Conservation (phyloP, 2,113 vertebrate genomes). For the Barnardius zonarius region DNA sequence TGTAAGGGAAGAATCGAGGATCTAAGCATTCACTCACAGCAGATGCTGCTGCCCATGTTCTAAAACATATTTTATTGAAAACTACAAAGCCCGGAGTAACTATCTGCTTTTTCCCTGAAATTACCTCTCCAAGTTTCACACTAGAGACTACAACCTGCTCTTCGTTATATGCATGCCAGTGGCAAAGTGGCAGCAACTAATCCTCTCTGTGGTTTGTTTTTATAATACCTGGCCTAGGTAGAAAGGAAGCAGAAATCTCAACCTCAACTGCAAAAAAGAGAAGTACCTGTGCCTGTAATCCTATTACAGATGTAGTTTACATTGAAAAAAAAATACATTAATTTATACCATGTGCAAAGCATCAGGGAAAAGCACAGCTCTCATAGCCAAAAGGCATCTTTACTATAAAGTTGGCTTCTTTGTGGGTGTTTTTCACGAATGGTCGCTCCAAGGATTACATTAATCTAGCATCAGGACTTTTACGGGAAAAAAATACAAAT, state of each 20-base stretch:
- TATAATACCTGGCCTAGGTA: neutral
- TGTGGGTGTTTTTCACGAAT: constrained; percentile 66
- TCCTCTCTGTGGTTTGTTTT: neutral
- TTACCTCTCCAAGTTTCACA: neutral
- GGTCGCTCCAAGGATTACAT: constrained; percentile 71
- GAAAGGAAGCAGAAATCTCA: neutral
- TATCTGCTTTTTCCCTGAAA: neutral
- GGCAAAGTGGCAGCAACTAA: neutral
- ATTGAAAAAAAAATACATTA: neutral
- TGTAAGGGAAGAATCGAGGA: neutral
- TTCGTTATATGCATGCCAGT: neutral
- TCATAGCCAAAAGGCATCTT: constrained; percentile 67
- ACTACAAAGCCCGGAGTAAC: neutral
- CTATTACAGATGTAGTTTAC: neutral
- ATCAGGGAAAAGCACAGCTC: constrained; percentile 46
- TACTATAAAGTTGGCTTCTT: constrained; percentile 47
- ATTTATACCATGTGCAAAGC: constrained; percentile 52
- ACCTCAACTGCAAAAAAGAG: neutral
- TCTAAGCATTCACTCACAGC: neutral
- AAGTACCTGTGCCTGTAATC: constrained; percentile 12
- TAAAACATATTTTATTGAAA: constrained; percentile 10
- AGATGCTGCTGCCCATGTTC: neutral
- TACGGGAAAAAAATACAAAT: constrained; percentile 74
- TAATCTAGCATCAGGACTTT: constrained; percentile 74
- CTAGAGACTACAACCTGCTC: neutral